Base-by-base conservation (phyloP, 2,797 vertebrate species). In the Columba guinea region DNA sequence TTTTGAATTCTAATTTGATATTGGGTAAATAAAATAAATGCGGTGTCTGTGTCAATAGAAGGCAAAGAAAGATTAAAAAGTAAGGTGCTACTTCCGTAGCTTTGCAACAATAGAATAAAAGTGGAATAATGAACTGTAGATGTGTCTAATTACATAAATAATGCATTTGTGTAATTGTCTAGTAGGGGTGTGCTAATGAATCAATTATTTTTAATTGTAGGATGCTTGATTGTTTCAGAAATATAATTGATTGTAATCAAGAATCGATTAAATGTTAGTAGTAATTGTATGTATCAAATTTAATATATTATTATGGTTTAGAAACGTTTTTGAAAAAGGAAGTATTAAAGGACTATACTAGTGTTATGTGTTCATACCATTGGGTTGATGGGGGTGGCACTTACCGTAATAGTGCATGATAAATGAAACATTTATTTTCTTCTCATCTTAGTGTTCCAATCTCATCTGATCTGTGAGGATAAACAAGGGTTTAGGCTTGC, bases 81-180 rank as follows among this genome's bases (percentile, higher is more conserved):
- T 95, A 63, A 93, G 84, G 76, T 3, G 8, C 77, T 89, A 95
- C 76, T 83, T 89, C 53, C 55, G 84, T 91, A 83, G 94, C 95
- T 96, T 96, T 96, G 70, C 93, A 95, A 97, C 97, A 97, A 97
- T 97, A 84, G 96, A 94, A 95, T 95, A 95, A 96, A 96, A 91
- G 74, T 89, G 69, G 90, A 95, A 97, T 97, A 96, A 97, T 96
- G 94, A 97, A 96, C 93, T 95, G 94, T 96, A 97, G 96, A 97
- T 97, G 87, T 76, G 87, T 88, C 97, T 98, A 98, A 98, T 98
- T 97, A 96, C 97, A 98, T 98, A 98, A 98, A 98, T 98, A 98
- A 98, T 98, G 97, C 97, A 98, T 98, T 97, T 97, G 84, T 97
- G 84, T 97, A 97, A 97, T 97, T 97, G 96, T 97, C 96, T 97